Percentiles rank a stretch among this genome's conserved stretches.
phyloP scores from a whole-genome alignment of 2,113 vertebrate genomes.

The Ariopsis seemanni region DNA sequence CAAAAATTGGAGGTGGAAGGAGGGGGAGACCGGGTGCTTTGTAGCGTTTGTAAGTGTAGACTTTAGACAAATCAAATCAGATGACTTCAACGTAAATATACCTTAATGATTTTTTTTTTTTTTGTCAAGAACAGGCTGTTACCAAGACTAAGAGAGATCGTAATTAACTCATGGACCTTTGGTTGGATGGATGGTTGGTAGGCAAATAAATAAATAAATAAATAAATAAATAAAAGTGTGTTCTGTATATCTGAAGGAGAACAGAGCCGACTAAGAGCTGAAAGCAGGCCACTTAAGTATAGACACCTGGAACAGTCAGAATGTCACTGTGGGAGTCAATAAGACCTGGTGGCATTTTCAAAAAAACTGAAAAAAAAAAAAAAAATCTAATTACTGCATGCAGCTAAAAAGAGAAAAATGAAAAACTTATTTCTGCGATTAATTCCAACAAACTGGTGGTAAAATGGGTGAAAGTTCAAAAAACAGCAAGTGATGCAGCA shows the following conservation, averaged over 20 bases:
- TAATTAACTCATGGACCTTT: neutral
- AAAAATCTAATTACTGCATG: neutral
- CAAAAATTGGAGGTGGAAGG: too few relatives aligned
- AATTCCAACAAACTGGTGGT: neutral
- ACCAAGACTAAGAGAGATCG: neutral
- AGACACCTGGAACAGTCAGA: conserved; percentile 22
- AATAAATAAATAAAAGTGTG: conserved; percentile 21
- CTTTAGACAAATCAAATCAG: neutral
- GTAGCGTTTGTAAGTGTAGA: too few relatives aligned
- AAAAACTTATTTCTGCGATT: neutral
- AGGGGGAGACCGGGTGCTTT: neutral
- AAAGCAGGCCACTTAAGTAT: conserved; percentile 6
- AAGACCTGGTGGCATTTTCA: neutral
- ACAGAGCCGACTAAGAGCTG: conserved; percentile 45
- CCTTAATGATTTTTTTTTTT: neutral
- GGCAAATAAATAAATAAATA: too few relatives aligned
- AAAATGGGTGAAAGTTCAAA: neutral
- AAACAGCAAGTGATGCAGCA: neutral
- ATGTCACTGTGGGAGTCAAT: conserved; percentile 17
- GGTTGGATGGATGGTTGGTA: too few relatives aligned
- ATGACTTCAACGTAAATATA: neutral
- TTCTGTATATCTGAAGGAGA: conserved; percentile 27
- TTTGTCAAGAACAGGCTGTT: neutral
- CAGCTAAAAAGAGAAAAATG: neutral
- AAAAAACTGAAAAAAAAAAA: neutral